These are phyloP conservation scores for Goniozus legneri DNA, from an alignment of 1,140 invertebrate species.

Conservation along the genomic window DNA sequence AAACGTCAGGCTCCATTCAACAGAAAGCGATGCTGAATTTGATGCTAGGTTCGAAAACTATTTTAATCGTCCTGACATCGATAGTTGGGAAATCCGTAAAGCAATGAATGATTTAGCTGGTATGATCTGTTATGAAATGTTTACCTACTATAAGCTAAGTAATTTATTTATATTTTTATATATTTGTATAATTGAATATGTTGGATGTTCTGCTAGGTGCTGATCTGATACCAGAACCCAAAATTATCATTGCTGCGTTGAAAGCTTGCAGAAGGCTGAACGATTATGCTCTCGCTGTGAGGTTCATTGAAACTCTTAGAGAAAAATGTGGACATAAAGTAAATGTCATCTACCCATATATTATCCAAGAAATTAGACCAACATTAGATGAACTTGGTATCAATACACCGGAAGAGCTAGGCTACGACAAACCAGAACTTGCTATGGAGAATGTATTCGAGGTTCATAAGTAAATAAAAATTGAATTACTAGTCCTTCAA, in stretches of 20 bases:
- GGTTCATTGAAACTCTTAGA: conserved; percentile 90
- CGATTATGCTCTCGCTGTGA: conserved; percentile 87
- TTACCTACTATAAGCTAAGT: background rate
- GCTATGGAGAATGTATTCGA: conserved; percentile 74
- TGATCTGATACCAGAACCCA: conserved; percentile 94
- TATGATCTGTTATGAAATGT: too few species aligned
- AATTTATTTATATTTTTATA: background rate
- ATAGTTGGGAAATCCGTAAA: conserved; percentile 94
- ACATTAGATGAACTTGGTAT: conserved; percentile 92
- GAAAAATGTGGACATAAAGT: conserved; percentile 82
- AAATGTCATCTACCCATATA: conserved; percentile 85
- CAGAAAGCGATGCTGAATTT: conserved; percentile 67
- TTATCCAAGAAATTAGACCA: conserved; percentile 89
- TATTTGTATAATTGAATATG: background rate
- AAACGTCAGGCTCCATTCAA: conserved; percentile 29
- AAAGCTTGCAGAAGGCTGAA: conserved; percentile 90
- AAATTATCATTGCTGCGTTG: conserved; percentile 86
- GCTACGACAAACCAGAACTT: conserved; percentile 96
- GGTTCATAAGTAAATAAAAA: conserved; percentile 45
- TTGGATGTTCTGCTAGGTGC: conserved; percentile 60
- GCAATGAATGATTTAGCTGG: conserved; percentile 72
- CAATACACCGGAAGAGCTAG: conserved; percentile 90
- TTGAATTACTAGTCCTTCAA: background rate
- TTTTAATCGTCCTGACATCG: conserved; percentile 87
- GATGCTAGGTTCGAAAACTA: conserved; percentile 77